Conservation (phyloP, 2,113 vertebrate species). For the Sorex araneus region DNA sequence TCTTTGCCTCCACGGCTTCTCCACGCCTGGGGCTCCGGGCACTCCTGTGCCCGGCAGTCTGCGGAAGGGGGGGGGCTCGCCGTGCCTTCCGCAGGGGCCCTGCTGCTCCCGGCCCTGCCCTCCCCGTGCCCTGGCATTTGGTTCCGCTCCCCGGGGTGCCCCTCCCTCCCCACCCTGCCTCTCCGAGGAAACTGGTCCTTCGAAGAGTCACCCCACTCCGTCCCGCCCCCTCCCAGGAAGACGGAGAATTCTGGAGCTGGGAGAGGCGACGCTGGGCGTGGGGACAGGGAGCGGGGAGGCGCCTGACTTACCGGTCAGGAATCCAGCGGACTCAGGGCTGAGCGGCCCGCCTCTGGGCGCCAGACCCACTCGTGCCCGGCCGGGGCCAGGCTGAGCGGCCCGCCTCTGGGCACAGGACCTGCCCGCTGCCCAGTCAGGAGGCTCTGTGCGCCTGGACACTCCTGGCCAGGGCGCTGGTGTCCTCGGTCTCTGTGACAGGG, state of each 20-base stretch:
- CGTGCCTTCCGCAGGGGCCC: neutral
- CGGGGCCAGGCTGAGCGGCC: neutral
- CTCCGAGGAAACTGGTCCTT: constrained; percentile 52
- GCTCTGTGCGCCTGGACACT: neutral
- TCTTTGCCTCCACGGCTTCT: too few relatives aligned
- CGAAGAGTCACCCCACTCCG: constrained; percentile 18
- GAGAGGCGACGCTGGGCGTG: constrained; percentile 80
- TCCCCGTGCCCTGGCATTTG: neutral
- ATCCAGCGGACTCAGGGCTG: constrained; percentile 58
- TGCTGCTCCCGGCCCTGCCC: neutral
- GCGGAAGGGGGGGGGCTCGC: neutral
- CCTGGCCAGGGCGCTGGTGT: constrained; percentile 2
- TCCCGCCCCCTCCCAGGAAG: constrained; percentile 45
- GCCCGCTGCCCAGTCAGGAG: neutral
- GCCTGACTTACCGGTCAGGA: constrained; percentile 79
- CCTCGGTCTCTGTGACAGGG: neutral
- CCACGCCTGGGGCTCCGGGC: too few relatives aligned
- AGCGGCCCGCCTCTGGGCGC: neutral
- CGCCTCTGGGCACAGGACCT: neutral
- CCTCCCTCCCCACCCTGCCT: neutral
- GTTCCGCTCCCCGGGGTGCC: neutral
- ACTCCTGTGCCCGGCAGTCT: too few relatives aligned
- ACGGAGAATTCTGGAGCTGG: constrained; percentile 79
- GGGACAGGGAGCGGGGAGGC: constrained; percentile 50
- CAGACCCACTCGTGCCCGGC: neutral